Percentiles rank a stretch among this genome's conserved stretches.
Evolutionary conservation across 37 sponge, comb jelly and placozoan species (phyloP).

Genomic region (Aplysina aerophoba): DNA sequence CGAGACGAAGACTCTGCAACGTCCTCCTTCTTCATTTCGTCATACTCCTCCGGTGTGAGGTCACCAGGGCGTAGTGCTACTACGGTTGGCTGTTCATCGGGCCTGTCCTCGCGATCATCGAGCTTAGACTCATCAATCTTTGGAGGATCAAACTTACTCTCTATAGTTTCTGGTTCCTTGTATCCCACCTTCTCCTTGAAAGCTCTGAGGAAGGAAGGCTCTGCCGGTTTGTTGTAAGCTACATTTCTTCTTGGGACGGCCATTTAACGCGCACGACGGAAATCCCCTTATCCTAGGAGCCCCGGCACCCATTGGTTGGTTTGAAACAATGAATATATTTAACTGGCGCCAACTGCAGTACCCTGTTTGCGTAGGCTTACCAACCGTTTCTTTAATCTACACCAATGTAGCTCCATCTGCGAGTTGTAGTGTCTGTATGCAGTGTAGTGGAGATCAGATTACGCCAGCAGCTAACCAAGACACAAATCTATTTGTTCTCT

Average conservation of each 20-base stretch:
- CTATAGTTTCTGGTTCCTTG: constrained; percentile 59
- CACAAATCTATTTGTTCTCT: no score
- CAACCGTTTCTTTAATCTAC: no score
- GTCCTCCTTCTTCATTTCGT: not conserved
- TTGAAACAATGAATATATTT: no score
- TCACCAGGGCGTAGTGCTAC: constrained; percentile 61
- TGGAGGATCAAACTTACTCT: constrained; percentile 49
- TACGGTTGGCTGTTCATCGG: constrained; percentile 72
- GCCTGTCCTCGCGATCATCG: constrained; percentile 58
- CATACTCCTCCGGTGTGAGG: constrained; percentile 49
- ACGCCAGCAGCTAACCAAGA: no score
- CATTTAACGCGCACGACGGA: constrained; percentile 19
- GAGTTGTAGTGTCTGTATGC: no score
- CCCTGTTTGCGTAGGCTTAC: no score
- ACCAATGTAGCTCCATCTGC: no score
- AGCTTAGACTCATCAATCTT: constrained; percentile 41
- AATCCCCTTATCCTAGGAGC: no score
- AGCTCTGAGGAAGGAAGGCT: constrained; percentile 70
- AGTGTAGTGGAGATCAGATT: no score
- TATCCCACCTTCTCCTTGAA: constrained; percentile 77
- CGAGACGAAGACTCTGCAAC: not conserved
- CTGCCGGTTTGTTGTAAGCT: constrained; percentile 58
- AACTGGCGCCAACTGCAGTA: no score
- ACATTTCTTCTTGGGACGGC: constrained; percentile 73
- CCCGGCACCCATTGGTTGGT: no score